A percentile compares a stretch with the other conserved stretches of the same genome.
phyloP scores from a whole-genome alignment of 2,888 invertebrate genomes.

The Pachymerium ferrugineum region DNA sequence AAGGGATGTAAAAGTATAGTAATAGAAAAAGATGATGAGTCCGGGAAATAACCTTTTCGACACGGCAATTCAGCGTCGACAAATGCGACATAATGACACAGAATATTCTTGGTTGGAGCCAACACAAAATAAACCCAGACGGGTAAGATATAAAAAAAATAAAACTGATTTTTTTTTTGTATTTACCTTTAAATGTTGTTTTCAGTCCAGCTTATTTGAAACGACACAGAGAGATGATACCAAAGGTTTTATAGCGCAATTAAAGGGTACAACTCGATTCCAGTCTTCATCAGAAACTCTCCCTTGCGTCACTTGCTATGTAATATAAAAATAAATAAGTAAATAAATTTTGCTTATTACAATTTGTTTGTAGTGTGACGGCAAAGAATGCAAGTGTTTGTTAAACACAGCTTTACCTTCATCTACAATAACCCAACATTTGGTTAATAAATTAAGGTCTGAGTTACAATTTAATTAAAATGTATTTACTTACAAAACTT shows the following conservation, averaged over 20 bases:
- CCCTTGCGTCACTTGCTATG: background rate
- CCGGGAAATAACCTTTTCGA: background rate
- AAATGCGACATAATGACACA: background rate
- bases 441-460: conserved; percentile 25
- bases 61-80: background rate
- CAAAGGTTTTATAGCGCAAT: background rate
- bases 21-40: background rate
- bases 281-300: background rate
- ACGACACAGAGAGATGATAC: background rate
- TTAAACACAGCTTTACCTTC: background rate
- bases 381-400: background rate
- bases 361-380: conserved; percentile 5
- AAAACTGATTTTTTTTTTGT: too few relatives aligned
- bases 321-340: too few relatives aligned
- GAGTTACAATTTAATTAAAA: too few relatives aligned
- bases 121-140: background rate
- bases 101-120: background rate
- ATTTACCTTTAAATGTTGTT: too few relatives aligned
- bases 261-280: background rate
- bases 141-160: background rate
- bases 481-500: background rate
- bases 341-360: too few relatives aligned
- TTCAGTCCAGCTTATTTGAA: background rate
- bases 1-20: too few relatives aligned
- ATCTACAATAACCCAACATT: conserved; percentile 1